phyloP scores from a whole-genome alignment of 1,140 invertebrate species.

The Magallana angulata region DNA sequence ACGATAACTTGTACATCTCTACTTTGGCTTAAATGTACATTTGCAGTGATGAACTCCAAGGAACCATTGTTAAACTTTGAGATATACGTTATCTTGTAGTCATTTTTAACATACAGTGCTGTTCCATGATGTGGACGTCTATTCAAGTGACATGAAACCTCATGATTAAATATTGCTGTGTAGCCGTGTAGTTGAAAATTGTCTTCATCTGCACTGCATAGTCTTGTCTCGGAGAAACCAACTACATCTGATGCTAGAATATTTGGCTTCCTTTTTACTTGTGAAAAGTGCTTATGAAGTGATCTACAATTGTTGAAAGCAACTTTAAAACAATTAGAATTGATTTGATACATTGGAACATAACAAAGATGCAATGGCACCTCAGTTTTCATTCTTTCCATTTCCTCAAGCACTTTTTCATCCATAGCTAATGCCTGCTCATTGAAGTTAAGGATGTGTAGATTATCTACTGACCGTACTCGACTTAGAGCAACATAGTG shows the following conservation, averaged over 20 bases:
- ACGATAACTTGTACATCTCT: constrained; percentile 18
- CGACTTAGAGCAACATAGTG: constrained; percentile 40
- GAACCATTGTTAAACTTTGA: background rate
- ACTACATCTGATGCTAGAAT: constrained; percentile 36
- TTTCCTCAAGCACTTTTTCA: constrained; percentile 36
- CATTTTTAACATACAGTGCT: constrained; percentile 23
- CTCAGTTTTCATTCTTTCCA: constrained; percentile 38
- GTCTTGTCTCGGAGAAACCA: constrained; percentile 48
- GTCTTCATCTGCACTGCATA: constrained; percentile 6
- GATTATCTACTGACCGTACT: background rate
- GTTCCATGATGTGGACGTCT: constrained; percentile 32
- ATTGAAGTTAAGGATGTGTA: constrained; percentile 40
- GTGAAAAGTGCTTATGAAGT: constrained; percentile 14
- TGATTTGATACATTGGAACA: background rate
- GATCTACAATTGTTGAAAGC: background rate
- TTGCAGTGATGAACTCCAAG: constrained; percentile 19
- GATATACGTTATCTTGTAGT: background rate
- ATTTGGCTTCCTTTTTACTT: constrained; percentile 18
- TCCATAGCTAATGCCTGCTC: constrained; percentile 36
- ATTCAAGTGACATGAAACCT: background rate
- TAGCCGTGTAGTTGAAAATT: background rate
- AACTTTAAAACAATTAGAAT: background rate
- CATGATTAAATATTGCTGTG: background rate
- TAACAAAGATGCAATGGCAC: constrained; percentile 1
- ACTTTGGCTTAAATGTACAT: background rate